Evolutionary conservation across 37 sponge, comb jelly and placozoan genomes (phyloP).

Genomic region (Chondrilla cf. caribensis): DNA sequence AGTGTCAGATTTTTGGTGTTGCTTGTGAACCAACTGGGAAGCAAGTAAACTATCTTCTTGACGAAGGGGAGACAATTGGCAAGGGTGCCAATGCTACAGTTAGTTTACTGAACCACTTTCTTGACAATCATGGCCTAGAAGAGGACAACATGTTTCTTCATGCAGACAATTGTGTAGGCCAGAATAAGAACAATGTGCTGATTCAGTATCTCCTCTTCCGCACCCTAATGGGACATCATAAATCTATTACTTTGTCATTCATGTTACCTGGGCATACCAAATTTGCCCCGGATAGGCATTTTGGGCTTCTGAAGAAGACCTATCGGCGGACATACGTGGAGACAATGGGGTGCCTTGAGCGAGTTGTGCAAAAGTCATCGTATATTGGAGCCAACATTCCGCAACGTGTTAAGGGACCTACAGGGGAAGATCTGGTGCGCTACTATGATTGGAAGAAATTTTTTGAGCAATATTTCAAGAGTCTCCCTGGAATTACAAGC

Average conservation of each 20-base stretch:
- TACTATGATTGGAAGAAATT: constrained; percentile 8
- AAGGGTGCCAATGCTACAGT: constrained; percentile 35
- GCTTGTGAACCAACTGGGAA: constrained; percentile 48
- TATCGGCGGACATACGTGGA: constrained; percentile 18
- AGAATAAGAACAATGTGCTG: constrained; percentile 45
- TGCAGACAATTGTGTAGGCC: constrained; percentile 40
- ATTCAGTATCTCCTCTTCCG: constrained; percentile 36
- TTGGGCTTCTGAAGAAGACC: constrained; percentile 15
- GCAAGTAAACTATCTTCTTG: constrained; percentile 32
- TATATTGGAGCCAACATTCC: not conserved
- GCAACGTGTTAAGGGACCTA: not conserved
- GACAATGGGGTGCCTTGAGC: not conserved
- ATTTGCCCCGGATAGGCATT: constrained; percentile 28
- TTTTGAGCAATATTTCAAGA: not conserved
- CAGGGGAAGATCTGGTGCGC: not conserved
- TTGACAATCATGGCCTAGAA: constrained; percentile 26
- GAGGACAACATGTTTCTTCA: constrained; percentile 11
- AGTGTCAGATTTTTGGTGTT: constrained; percentile 65
- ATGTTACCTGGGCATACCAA: constrained; percentile 36
- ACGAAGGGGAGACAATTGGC: constrained; percentile 10
- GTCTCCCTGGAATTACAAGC: not conserved
- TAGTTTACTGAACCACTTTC: constrained; percentile 23
- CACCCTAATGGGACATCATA: constrained; percentile 14
- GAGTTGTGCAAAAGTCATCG: not conserved
- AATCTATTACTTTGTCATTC: constrained; percentile 20